These are phyloP conservation scores for Clepsis dumicolana DNA, from an alignment of 2,888 invertebrate species.

Conservation along the genomic window DNA sequence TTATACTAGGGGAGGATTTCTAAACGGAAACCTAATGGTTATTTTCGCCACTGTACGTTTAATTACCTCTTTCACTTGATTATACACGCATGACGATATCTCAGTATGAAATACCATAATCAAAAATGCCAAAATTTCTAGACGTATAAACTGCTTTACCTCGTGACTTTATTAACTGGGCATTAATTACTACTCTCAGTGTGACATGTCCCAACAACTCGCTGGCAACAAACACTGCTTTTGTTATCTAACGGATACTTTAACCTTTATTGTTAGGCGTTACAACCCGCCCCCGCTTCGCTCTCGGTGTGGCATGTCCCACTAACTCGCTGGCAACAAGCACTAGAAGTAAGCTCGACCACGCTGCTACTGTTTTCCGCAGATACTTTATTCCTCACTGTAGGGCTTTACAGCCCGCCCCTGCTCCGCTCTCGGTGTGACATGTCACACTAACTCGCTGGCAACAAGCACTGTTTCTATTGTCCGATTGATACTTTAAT, in stretches of 20 bases:
- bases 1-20: too few species aligned
- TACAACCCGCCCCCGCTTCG: neutral
- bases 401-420: neutral
- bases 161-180: too few species aligned
- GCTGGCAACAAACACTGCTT: conserved; percentile 34
- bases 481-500: too few species aligned
- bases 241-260: conserved; percentile 53
- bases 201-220: neutral
- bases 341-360: conserved; percentile 40
- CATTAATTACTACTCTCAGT: too few species aligned
- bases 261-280: conserved; percentile 24
- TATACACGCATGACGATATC: too few species aligned
- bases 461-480: conserved; percentile 33
- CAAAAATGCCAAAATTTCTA: too few species aligned
- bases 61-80: too few species aligned
- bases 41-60: too few species aligned
- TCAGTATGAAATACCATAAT: too few species aligned
- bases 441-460: conserved; percentile 22
- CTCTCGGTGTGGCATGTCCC: neutral
- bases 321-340: conserved; percentile 20
- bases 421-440: neutral
- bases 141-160: too few species aligned
- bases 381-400: conserved; percentile 61
- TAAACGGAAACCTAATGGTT: too few species aligned
- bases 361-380: conserved; percentile 45